Evolutionary conservation across 2,113 vertebrate genomes (phyloP).

Genomic region (Pelusios castaneus): DNA sequence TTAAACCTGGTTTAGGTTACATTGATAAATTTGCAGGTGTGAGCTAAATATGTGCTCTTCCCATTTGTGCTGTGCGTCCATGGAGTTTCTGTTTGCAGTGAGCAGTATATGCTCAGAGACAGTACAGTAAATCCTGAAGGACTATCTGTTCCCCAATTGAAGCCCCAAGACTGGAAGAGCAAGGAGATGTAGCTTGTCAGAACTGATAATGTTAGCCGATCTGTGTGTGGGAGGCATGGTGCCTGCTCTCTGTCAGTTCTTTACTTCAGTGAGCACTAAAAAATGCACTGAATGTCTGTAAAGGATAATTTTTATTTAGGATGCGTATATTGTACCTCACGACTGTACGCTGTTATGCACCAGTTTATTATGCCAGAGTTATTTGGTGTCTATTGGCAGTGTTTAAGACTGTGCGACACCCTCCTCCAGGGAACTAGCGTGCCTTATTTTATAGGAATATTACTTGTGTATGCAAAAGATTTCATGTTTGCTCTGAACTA

Average conservation of each 20-base stretch:
- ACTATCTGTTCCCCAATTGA: background rate
- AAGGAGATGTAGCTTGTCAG: no score
- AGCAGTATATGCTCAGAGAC: background rate
- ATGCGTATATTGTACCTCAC: background rate
- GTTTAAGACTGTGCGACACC: background rate
- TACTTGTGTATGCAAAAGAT: accelerated
- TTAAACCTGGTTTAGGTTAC: background rate
- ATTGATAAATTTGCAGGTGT: background rate
- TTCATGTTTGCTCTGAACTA: background rate
- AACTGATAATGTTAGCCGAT: accelerated
- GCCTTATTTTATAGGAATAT: background rate
- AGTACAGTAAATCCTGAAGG: background rate
- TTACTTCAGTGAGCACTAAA: background rate
- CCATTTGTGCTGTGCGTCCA: background rate
- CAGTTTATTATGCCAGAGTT: background rate
- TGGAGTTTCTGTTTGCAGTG: background rate
- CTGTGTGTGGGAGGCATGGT: background rate
- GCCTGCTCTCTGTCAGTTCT: background rate
- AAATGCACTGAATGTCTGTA: accelerated
- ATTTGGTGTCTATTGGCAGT: background rate
- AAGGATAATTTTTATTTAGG: background rate
- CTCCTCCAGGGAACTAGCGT: background rate
- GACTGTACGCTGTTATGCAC: accelerated
- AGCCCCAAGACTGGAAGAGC: background rate
- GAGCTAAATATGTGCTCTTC: background rate